phyloP scores from a whole-genome alignment of 2,113 vertebrate genomes.

The Lagopus muta region DNA sequence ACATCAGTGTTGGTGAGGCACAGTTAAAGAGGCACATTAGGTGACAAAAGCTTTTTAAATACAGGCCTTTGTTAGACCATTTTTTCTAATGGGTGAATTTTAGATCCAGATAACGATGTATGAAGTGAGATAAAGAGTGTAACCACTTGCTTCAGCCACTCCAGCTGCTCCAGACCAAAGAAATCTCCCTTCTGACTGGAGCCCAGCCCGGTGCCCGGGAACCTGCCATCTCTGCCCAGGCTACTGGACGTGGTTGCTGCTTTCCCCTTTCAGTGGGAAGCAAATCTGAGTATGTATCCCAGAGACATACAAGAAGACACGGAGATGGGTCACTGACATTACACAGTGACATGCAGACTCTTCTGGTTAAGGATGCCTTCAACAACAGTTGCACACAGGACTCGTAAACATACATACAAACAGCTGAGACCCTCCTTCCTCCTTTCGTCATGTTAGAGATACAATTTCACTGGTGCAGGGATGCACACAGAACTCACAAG shows the following conservation, averaged over 20 bases:
- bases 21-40: not conserved
- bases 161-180: not conserved
- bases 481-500: not conserved
- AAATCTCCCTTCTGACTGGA: not conserved
- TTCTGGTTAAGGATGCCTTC: not conserved
- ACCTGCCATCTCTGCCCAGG: not conserved
- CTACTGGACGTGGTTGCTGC: not conserved
- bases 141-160: not conserved
- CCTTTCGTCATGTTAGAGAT: not conserved
- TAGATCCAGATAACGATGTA: not conserved
- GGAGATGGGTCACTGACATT: not conserved
- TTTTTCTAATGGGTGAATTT: not conserved
- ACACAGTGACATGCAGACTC: not conserved
- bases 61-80: not conserved
- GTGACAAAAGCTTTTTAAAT: not conserved
- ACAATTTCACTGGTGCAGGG: not conserved
- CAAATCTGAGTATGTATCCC: not conserved
- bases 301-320: not conserved
- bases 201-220: not conserved
- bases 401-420: not conserved
- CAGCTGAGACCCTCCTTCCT: not conserved
- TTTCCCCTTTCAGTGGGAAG: not conserved
- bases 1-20: not conserved
- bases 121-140: not conserved
- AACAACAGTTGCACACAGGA: not conserved